phyloP scores from a whole-genome alignment of 2,888 invertebrate species.

The Orthosia gothica region DNA sequence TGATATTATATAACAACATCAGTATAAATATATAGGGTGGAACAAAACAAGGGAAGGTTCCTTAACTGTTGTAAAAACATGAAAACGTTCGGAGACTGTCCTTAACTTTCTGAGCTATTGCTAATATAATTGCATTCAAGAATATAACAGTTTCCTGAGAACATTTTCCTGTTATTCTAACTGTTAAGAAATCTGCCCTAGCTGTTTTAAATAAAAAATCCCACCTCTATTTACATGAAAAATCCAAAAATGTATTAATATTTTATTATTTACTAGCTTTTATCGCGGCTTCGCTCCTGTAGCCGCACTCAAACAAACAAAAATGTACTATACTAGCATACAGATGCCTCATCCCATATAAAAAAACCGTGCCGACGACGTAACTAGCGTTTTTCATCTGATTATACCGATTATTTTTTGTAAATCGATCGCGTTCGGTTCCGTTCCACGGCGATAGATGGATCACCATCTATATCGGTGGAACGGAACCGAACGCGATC shows the following conservation, averaged over 20 bases:
- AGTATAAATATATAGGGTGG: constrained; percentile 31
- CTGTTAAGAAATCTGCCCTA: not conserved
- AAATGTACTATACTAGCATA: too few relatives aligned
- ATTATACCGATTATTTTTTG: too few relatives aligned
- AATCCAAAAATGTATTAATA: constrained; percentile 53
- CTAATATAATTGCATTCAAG: not conserved
- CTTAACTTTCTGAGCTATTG: not conserved
- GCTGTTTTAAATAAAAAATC: not conserved
- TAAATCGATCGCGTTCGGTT: too few relatives aligned
- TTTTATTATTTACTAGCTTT: constrained; percentile 42
- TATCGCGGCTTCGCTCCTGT: not conserved
- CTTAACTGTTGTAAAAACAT: not conserved
- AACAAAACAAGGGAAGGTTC: not conserved
- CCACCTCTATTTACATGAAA: constrained; percentile 24
- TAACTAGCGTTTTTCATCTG: too few relatives aligned
- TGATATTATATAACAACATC: constrained; percentile 49
- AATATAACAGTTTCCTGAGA: not conserved
- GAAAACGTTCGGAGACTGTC: not conserved
- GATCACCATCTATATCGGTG: too few relatives aligned
- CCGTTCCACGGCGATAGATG: too few relatives aligned
- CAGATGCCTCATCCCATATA: too few relatives aligned
- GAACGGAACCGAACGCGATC: too few relatives aligned
- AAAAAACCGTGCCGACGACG: too few relatives aligned
- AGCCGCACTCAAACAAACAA: constrained; percentile 7
- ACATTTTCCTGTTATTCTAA: not conserved